These are phyloP conservation scores for Pseudorhiza aurosa DNA, from an alignment of 30 jellyfish, hydroid and myxozoan genomes.

Conservation along the genomic window DNA sequence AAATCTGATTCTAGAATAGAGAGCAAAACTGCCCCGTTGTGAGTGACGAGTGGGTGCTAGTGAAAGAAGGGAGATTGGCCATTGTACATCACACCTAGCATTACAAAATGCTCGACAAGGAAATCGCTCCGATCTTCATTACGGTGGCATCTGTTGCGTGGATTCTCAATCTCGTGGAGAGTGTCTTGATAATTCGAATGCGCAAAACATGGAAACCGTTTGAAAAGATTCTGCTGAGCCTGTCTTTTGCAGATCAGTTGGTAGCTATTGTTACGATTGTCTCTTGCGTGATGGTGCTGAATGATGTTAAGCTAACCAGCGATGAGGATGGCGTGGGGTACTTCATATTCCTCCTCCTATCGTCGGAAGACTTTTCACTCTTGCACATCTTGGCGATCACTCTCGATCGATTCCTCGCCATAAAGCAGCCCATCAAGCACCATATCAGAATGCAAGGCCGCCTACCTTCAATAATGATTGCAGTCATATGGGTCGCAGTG, in stretches of 20 bases:
- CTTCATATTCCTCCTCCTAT: not conserved
- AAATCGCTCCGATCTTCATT: not conserved
- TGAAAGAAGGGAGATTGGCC: no score
- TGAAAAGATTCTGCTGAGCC: slow-evolving; percentile 28
- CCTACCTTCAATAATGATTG: not conserved
- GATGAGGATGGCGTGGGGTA: not conserved
- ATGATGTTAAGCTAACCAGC: not conserved
- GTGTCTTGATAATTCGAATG: slow-evolving; percentile 7
- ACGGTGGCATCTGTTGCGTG: not conserved
- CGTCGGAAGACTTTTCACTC: slow-evolving; percentile 12
- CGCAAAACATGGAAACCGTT: slow-evolving; percentile 38
- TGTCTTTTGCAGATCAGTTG: slow-evolving; percentile 28
- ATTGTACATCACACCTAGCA: no score
- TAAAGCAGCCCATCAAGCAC: slow-evolving; percentile 31
- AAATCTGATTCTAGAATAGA: no score
- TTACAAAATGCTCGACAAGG: not conserved
- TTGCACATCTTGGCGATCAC: slow-evolving; percentile 22
- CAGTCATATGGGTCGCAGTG: slow-evolving; percentile 7
- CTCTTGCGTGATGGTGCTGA: not conserved
- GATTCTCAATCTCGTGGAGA: not conserved
- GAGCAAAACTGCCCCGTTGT: no score
- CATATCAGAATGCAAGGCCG: not conserved
- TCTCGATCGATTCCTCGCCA: slow-evolving; percentile 29
- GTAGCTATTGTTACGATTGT: slow-evolving; percentile 2
- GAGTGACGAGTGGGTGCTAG: no score